Evolutionary conservation across 2,113 vertebrate genomes (phyloP).

Genomic region (Calonectris borealis): DNA sequence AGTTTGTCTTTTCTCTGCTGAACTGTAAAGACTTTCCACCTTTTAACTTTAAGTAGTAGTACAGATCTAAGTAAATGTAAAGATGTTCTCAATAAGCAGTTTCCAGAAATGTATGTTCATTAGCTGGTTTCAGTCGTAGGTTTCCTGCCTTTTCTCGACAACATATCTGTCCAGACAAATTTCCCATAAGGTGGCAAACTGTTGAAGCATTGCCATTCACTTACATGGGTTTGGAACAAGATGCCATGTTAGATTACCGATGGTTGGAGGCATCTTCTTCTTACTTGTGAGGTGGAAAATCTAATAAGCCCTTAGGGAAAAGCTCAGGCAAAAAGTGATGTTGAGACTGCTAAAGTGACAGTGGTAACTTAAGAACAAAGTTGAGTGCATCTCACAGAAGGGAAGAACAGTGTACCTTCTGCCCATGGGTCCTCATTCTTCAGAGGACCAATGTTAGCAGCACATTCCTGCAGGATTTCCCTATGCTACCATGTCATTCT

Average conservation of each 20-base stretch:
- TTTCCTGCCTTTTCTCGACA: not conserved
- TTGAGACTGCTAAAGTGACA: not conserved
- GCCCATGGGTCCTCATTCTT: not conserved
- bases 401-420: not conserved
- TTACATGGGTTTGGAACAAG: not conserved
- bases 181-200: not conserved
- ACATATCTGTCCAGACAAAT: not conserved
- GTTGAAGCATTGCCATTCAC: not conserved
- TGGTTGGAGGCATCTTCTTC: not conserved
- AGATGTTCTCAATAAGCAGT: not conserved
- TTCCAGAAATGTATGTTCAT: not conserved
- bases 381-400: not conserved
- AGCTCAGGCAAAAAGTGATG: not conserved
- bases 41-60: not conserved
- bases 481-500: not conserved
- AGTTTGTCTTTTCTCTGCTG: not conserved
- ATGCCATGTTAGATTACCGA: not conserved
- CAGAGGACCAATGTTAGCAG: not conserved
- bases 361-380: not conserved
- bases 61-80: not conserved
- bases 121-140: not conserved
- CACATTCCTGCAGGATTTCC: not conserved
- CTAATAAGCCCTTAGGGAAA: not conserved
- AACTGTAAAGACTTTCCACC: not conserved
- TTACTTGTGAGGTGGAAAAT: not conserved